Conservation (phyloP, 2,888 invertebrate genomes). For the Campopleginae sp. region DNA sequence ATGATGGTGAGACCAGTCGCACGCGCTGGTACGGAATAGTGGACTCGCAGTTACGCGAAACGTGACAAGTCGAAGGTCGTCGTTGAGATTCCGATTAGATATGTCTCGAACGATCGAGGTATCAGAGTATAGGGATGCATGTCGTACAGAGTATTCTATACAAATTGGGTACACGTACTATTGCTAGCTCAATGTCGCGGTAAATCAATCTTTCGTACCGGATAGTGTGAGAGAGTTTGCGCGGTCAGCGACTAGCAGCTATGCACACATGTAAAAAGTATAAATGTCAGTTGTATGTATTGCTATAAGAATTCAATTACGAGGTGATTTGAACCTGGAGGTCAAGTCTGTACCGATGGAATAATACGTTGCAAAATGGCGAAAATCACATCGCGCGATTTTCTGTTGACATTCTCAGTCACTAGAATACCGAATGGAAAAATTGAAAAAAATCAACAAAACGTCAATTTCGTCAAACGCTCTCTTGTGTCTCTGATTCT, state of each 20-base stretch:
- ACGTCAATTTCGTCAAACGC: no score
- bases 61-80: conserved; percentile 65
- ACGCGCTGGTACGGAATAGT: conserved; percentile 41
- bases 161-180: conserved; percentile 53
- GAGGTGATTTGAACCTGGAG: conserved; percentile 36
- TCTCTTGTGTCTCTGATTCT: no score
- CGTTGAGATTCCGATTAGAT: conserved; percentile 42
- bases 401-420: neutral
- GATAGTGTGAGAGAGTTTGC: conserved; percentile 47
- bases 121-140: conserved; percentile 17
- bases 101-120: neutral
- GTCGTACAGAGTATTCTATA: conserved; percentile 8
- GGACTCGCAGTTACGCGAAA: conserved; percentile 58
- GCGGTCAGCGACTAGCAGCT: conserved; percentile 54
- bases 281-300: conserved; percentile 4
- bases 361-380: conserved; percentile 20
- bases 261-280: neutral
- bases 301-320: conserved; percentile 20
- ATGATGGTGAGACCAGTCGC: conserved; percentile 40
- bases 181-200: conserved; percentile 61
- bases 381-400: neutral
- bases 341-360: conserved; percentile 30
- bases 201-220: conserved; percentile 64
- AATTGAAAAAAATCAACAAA: no score
- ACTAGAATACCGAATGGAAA: neutral